These are phyloP conservation scores for Esperia sulphurella DNA, from an alignment of 2,888 invertebrate species.

Conservation along the genomic window DNA sequence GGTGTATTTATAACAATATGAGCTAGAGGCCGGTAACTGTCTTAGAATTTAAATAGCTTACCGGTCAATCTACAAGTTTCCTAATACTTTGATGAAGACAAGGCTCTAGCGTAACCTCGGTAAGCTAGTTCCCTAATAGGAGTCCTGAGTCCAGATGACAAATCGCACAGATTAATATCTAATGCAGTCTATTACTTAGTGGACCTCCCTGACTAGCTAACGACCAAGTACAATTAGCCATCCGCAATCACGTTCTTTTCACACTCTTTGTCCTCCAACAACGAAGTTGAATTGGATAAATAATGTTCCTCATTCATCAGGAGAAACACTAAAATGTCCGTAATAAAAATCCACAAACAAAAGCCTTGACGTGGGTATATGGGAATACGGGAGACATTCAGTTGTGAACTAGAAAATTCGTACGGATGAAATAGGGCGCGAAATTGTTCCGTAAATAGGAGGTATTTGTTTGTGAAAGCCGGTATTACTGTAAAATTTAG, in stretches of 20 bases:
- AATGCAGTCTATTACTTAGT: too few relatives aligned
- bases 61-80: too few relatives aligned
- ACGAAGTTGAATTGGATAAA: slow-evolving; percentile 56
- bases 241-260: not conserved
- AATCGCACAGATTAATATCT: too few relatives aligned
- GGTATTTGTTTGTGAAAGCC: slow-evolving; percentile 68
- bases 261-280: slow-evolving; percentile 14
- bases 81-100: too few relatives aligned
- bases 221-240: not conserved
- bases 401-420: slow-evolving; percentile 60
- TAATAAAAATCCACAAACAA: slow-evolving; percentile 57
- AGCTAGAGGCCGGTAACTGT: too few relatives aligned
- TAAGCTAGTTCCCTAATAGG: too few relatives aligned
- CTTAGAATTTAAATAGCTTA: too few relatives aligned
- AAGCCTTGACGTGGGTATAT: slow-evolving; percentile 47
- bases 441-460: slow-evolving; percentile 66
- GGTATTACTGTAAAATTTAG: slow-evolving; percentile 56
- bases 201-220: too few relatives aligned
- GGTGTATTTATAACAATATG: too few relatives aligned
- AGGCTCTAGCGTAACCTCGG: not conserved
- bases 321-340: slow-evolving; percentile 51
- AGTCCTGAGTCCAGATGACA: not conserved
- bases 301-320: slow-evolving; percentile 56
- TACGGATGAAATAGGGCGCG: slow-evolving; percentile 70
- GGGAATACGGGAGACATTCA: slow-evolving; percentile 59